Conservation (phyloP, 2,797 vertebrate species). For the Furcifer pardalis region DNA sequence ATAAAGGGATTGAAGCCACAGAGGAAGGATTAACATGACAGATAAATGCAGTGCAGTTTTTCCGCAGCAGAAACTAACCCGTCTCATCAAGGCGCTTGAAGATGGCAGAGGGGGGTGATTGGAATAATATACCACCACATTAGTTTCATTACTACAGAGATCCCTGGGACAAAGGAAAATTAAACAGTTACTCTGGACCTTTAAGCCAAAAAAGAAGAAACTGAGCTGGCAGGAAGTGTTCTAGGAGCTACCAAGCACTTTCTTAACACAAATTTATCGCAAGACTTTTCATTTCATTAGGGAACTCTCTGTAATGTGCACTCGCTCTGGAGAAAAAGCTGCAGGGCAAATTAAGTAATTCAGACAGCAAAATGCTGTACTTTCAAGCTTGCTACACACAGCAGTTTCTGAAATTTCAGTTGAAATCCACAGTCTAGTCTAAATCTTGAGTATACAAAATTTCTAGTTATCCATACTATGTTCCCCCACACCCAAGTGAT, state of each 20-base stretch:
- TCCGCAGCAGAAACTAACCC: constrained; percentile 57
- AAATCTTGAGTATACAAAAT: constrained; percentile 4
- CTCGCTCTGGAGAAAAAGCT: constrained; percentile 31
- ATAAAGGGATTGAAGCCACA: constrained; percentile 65
- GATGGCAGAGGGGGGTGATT: constrained; percentile 35
- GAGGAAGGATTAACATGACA: constrained; percentile 57
- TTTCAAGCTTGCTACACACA: constrained; percentile 41
- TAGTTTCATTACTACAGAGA: constrained; percentile 25
- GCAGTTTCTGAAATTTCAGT: not conserved
- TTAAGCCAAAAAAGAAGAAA: constrained; percentile 48
- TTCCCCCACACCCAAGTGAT: not conserved
- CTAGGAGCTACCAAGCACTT: constrained; percentile 43
- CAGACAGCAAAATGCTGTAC: constrained; percentile 27
- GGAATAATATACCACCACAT: constrained; percentile 52
- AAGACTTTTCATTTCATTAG: constrained; percentile 42
- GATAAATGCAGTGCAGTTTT: constrained; percentile 53
- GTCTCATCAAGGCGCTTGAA: constrained; percentile 56
- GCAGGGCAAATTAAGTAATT: constrained; percentile 33
- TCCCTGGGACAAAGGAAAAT: constrained; percentile 54
- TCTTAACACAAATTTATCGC: constrained; percentile 37
- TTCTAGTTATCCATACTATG: constrained; percentile 2
- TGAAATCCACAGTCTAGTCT: not conserved
- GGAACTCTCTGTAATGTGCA: constrained; percentile 52
- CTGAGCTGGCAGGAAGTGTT: constrained; percentile 52
- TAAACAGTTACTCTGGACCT: constrained; percentile 51